These are phyloP conservation scores for Eutolmus rufibarbis DNA, from an alignment of 2,888 invertebrate genomes.

Conservation along the genomic window DNA sequence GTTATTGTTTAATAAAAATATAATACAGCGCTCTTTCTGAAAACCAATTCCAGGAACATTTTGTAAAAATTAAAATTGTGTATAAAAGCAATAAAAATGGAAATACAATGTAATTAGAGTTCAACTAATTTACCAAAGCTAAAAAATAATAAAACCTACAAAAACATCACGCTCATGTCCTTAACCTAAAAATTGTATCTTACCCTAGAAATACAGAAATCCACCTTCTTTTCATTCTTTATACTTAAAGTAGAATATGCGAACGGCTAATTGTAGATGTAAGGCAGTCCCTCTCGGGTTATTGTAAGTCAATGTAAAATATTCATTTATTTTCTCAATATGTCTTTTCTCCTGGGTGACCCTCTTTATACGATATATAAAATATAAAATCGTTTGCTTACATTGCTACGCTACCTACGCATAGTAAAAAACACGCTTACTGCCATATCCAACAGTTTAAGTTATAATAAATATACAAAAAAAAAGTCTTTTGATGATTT, in stretches of 20 bases:
- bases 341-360: neutral
- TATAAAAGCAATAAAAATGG: conserved; percentile 20
- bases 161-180: conserved; percentile 20
- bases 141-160: conserved; percentile 21
- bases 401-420: neutral
- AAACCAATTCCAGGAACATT: conserved; percentile 1
- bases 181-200: conserved; percentile 4
- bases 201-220: conserved; percentile 1
- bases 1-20: conserved; percentile 27
- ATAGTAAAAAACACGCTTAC: conserved; percentile 18
- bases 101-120: neutral
- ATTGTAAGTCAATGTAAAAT: conserved; percentile 8
- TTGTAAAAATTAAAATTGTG: conserved; percentile 27
- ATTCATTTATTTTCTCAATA: neutral
- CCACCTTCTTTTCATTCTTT: neutral
- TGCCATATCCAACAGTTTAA: neutral
- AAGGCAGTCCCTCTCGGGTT: conserved; percentile 19
- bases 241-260: neutral
- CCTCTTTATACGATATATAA: conserved; percentile 1
- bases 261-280: conserved; percentile 1
- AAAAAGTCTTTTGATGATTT: conserved; percentile 32
- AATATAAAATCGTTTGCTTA: conserved; percentile 6
- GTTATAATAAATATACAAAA: conserved; percentile 11
- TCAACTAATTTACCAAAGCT: neutral
- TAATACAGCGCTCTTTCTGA: conserved; percentile 2